These are phyloP conservation scores for Urosaurus nigricauda DNA, from an alignment of 2,797 vertebrate genomes.

Conservation along the genomic window DNA sequence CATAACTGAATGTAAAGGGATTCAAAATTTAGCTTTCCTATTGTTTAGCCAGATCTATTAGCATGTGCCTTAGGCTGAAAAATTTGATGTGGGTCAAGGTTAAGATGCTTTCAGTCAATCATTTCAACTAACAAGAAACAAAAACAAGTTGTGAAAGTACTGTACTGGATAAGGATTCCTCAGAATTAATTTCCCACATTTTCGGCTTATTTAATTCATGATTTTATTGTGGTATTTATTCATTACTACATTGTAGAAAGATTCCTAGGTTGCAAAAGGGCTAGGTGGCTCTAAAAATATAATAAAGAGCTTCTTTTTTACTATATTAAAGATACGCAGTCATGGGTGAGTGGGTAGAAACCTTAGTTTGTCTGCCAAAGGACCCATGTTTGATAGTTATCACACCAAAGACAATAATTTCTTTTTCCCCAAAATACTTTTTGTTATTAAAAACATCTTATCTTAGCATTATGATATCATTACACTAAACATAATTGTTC, in stretches of 20 bases:
- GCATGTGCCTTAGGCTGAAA: conserved; percentile 59
- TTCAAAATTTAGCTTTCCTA: conserved; percentile 69
- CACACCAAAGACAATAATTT: background rate
- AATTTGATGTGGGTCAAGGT: conserved; percentile 64
- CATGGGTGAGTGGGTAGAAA: background rate
- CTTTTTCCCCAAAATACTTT: too few relatives aligned
- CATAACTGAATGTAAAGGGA: conserved; percentile 74
- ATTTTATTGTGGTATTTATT: background rate
- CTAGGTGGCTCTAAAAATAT: background rate
- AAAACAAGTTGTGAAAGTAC: conserved; percentile 57
- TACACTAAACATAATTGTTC: too few relatives aligned
- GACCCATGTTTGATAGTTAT: background rate
- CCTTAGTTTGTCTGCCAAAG: background rate
- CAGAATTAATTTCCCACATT: background rate
- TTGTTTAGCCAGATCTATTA: conserved; percentile 73
- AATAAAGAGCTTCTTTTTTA: background rate
- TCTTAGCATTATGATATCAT: too few relatives aligned
- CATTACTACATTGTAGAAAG: background rate
- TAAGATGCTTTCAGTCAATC: conserved; percentile 61
- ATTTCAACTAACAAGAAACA: conserved; percentile 66
- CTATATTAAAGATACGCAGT: background rate
- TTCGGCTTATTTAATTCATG: conserved; percentile 46
- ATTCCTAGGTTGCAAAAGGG: background rate
- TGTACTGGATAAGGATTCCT: conserved; percentile 19
- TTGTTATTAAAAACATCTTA: too few relatives aligned